Conservation (phyloP, 2,797 vertebrate genomes). For the Eulemur albifrons region DNA sequence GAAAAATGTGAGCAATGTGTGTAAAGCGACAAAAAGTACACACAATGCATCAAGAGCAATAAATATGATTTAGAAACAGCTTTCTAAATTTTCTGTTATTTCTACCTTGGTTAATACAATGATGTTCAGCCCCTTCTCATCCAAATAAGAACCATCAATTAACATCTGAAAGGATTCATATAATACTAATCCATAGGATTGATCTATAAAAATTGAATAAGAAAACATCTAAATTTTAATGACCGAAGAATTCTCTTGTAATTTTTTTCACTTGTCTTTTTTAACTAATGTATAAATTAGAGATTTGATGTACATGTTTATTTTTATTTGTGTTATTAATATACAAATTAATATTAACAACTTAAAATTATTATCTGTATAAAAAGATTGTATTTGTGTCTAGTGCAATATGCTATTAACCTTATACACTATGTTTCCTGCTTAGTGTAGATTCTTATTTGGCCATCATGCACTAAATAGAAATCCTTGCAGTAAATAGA, state of each 20-base stretch:
- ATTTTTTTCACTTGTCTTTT: not conserved
- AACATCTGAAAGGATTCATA: not conserved
- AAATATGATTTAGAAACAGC: not conserved
- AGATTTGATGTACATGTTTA: not conserved
- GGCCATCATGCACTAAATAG: not conserved
- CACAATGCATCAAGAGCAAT: not conserved
- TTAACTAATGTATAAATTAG: not conserved
- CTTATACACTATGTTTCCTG: not conserved
- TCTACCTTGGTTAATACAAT: not conserved
- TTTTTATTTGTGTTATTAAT: not conserved
- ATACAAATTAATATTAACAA: not conserved
- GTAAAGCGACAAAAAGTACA: not conserved
- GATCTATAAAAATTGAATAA: not conserved
- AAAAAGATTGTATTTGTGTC: not conserved
- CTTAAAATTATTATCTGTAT: not conserved
- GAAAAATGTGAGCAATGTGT: not conserved
- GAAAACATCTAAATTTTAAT: not conserved
- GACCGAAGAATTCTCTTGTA: not conserved
- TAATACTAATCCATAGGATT: not conserved
- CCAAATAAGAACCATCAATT: not conserved
- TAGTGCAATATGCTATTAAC: not conserved
- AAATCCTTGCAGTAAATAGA: slow-evolving; percentile 63
- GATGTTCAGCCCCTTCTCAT: not conserved
- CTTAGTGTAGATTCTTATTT: slow-evolving; percentile 7
- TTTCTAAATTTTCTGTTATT: not conserved